Percentiles rank a stretch among this genome's conserved stretches.
Evolutionary conservation across 2,888 invertebrate species (phyloP).

Genomic region (Slavum lentiscoides): DNA sequence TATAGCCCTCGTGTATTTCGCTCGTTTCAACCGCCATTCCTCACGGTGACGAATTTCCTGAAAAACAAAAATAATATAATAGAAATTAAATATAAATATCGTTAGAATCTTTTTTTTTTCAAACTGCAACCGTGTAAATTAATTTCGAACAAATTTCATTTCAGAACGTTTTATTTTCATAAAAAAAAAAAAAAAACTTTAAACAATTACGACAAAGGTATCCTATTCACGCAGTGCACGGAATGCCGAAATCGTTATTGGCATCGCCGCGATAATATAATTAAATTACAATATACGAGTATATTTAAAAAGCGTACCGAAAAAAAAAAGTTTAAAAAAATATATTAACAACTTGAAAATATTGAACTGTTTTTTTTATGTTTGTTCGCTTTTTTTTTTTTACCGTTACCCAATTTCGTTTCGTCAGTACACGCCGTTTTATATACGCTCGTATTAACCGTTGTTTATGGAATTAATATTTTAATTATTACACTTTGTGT

Average conservation of each 20-base stretch:
- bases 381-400: too few species aligned
- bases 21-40: slow-evolving; percentile 13
- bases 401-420: too few species aligned
- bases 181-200: neutral
- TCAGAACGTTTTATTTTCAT: neutral
- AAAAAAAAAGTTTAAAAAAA: neutral
- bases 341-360: neutral
- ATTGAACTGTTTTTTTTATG: neutral
- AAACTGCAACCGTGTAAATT: neutral
- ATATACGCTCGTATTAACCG: too few species aligned
- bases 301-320: too few species aligned
- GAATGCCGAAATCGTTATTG: too few species aligned
- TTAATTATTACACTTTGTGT: too few species aligned
- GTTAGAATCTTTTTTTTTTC: neutral
- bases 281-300: too few species aligned
- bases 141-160: neutral
- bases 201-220: neutral
- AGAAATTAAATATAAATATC: neutral
- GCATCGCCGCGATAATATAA: too few species aligned
- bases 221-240: neutral
- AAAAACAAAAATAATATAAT: neutral
- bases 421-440: too few species aligned
- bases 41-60: neutral
- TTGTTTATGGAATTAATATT: too few species aligned
- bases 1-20: neutral